Conservation (phyloP, 2,888 invertebrate species). For the Epinotia nisella region DNA sequence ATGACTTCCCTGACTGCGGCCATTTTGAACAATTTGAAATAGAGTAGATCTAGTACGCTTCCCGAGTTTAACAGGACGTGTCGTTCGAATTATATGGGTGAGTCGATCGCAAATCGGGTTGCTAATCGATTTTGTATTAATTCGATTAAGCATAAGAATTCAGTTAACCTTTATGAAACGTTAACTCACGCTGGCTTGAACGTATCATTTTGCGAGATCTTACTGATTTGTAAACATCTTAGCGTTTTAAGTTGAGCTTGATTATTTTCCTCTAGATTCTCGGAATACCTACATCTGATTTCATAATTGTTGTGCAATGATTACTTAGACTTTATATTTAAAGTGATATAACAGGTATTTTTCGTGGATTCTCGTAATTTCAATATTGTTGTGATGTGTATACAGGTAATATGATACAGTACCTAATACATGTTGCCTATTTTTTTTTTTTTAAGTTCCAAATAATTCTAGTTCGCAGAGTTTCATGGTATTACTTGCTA, state of each 20-base stretch:
- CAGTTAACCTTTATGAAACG: neutral
- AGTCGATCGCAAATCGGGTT: conserved; percentile 51
- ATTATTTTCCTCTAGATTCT: neutral
- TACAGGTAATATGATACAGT: too few relatives aligned
- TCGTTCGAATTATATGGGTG: conserved; percentile 68
- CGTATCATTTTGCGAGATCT: neutral
- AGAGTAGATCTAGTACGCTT: conserved; percentile 50
- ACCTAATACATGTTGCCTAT: too few relatives aligned
- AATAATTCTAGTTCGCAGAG: too few relatives aligned
- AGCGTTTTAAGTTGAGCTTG: neutral
- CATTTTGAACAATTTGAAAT: conserved; percentile 57
- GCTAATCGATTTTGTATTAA: neutral
- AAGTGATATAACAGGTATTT: too few relatives aligned
- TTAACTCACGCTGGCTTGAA: neutral
- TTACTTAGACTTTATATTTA: too few relatives aligned
- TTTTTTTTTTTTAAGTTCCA: too few relatives aligned
- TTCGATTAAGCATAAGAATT: neutral
- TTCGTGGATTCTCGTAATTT: too few relatives aligned
- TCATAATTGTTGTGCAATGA: too few relatives aligned
- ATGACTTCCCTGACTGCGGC: conserved; percentile 66
- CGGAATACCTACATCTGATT: too few relatives aligned
- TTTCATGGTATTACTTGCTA: too few relatives aligned
- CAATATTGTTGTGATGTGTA: neutral
- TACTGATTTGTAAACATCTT: neutral
- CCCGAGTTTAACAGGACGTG: conserved; percentile 58